A percentile compares a stretch with the other conserved stretches of the same genome.
These are phyloP conservation scores for Lamellibrachia columna DNA, from an alignment of 2,888 invertebrate species.

Conservation along the genomic window DNA sequence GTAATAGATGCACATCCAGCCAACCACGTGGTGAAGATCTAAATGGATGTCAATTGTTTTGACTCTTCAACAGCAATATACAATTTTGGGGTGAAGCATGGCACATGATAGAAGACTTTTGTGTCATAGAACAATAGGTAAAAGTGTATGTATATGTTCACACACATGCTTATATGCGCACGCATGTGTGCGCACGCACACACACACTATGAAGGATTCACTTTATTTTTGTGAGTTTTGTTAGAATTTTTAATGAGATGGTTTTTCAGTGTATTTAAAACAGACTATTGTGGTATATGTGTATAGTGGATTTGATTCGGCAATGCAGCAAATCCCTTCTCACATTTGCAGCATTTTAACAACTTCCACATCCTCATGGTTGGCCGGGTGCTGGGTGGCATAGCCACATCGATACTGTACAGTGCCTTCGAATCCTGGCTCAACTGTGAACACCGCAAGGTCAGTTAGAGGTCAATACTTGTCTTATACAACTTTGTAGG, in stretches of 20 bases:
- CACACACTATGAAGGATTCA: neutral
- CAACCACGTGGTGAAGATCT: no score
- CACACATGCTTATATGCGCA: neutral
- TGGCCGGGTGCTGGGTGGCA: constrained; percentile 67
- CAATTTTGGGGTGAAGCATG: no score
- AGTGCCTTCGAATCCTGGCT: constrained; percentile 70
- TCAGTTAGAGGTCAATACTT: constrained; percentile 37
- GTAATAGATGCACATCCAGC: no score
- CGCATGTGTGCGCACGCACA: neutral
- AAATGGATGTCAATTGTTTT: no score
- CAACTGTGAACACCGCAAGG: constrained; percentile 68
- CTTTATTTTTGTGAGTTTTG: neutral
- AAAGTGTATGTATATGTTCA: neutral
- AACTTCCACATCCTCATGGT: constrained; percentile 67
- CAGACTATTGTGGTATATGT: no score
- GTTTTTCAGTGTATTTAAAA: neutral
- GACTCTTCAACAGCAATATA: no score
- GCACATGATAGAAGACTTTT: no score
- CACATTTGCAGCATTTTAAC: constrained; percentile 65
- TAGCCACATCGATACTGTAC: constrained; percentile 69
- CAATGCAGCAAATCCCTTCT: neutral
- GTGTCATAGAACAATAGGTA: no score
- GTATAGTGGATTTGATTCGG: no score
- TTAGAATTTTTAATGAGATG: neutral
- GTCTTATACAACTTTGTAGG: neutral